Evolutionary conservation across 1,140 invertebrate genomes (phyloP).

Genomic region (Tigriopus japonicus): DNA sequence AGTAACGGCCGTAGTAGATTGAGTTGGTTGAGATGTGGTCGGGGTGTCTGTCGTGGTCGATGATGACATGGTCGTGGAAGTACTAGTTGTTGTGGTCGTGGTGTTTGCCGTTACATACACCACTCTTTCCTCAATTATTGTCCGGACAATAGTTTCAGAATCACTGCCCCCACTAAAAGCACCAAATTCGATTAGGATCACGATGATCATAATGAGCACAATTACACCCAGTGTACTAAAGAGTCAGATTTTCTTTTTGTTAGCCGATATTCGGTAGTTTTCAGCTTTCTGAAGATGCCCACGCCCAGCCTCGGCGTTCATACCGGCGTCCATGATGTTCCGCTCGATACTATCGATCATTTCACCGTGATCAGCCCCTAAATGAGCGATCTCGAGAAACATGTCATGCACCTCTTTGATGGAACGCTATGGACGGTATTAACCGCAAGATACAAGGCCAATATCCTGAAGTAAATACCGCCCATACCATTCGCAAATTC

Average conservation of each 20-base stretch:
- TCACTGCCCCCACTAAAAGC: background rate
- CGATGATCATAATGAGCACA: background rate
- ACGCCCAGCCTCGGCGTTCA: background rate
- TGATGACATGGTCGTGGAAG: no score
- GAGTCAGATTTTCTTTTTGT: conserved; percentile 1
- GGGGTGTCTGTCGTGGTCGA: no score
- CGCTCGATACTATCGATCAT: background rate
- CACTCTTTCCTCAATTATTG: no score
- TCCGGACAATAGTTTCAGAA: background rate
- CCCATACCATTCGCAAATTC: no score
- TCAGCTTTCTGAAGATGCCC: background rate
- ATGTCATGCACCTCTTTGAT: conserved; percentile 3
- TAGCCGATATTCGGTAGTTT: background rate
- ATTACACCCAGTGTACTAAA: background rate
- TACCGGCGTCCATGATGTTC: background rate
- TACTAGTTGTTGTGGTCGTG: no score
- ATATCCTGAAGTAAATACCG: no score
- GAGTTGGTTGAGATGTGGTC: no score
- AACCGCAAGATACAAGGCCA: no score
- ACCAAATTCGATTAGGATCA: conserved; percentile 5
- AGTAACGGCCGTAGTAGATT: no score
- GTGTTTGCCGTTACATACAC: no score
- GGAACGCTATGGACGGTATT: no score
- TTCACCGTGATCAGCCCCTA: background rate
- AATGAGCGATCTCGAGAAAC: conserved; percentile 9